phyloP scores from a whole-genome alignment of 2,888 invertebrate species.

The Herminia tarsipennalis region DNA sequence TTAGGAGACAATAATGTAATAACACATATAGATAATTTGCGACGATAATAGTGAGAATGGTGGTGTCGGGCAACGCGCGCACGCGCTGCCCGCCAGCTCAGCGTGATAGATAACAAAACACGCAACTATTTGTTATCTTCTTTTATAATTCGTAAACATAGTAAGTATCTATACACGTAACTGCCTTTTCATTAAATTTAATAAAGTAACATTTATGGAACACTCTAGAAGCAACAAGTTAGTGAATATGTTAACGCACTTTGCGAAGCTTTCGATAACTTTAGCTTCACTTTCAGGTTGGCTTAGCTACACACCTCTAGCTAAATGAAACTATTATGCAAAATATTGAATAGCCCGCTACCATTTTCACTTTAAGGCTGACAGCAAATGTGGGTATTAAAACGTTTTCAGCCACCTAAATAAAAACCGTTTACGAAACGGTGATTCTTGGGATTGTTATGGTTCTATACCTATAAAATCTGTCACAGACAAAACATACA shows the following conservation, averaged over 20 bases:
- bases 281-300: background rate
- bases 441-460: too few species aligned
- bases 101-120: slow-evolving; percentile 58
- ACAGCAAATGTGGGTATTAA: too few species aligned
- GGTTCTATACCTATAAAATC: too few species aligned
- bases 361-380: too few species aligned
- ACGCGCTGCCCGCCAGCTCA: slow-evolving; percentile 51
- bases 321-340: too few species aligned
- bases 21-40: slow-evolving; percentile 20
- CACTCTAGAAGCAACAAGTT: background rate
- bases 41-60: slow-evolving; percentile 31
- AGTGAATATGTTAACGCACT: too few species aligned
- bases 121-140: slow-evolving; percentile 53
- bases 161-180: slow-evolving; percentile 15
- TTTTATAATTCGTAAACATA: slow-evolving; percentile 42
- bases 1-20: slow-evolving; percentile 14
- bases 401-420: too few species aligned
- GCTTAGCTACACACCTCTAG: too few species aligned
- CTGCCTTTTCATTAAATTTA: background rate
- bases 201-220: background rate
- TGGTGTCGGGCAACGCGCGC: slow-evolving; percentile 36
- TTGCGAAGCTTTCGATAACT: too few species aligned
- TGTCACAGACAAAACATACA: slow-evolving; percentile 4
- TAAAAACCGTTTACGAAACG: too few species aligned
- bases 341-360: too few species aligned